A percentile compares a stretch with the other conserved stretches of the same genome.
Conservation (phyloP, 2,888 invertebrate species). For the Lasioglossum lativentre region DNA sequence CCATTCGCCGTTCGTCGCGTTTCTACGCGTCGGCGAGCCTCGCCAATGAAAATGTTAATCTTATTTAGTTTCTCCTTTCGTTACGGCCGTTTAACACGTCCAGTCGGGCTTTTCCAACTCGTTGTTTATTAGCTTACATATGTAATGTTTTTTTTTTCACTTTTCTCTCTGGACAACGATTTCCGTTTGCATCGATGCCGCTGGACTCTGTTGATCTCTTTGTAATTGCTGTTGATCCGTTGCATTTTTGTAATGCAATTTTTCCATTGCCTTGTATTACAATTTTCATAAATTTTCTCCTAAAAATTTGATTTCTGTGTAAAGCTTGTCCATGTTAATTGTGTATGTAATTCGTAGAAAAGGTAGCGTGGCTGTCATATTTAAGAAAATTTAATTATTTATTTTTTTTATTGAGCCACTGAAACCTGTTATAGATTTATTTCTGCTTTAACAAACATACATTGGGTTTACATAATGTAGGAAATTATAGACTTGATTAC, state of each 20-base stretch:
- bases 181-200: neutral
- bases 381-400: too few relatives aligned
- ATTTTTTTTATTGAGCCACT: too few relatives aligned
- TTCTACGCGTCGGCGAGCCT: neutral
- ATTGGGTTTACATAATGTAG: too few relatives aligned
- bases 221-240: neutral
- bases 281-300: too few relatives aligned
- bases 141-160: neutral
- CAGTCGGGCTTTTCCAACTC: neutral
- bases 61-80: neutral
- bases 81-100: slow-evolving; percentile 6
- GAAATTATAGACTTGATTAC: too few relatives aligned
- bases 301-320: neutral
- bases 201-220: neutral
- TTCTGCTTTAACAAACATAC: too few relatives aligned
- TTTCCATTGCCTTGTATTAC: too few relatives aligned
- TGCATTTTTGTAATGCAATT: too few relatives aligned
- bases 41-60: slow-evolving; percentile 9
- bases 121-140: neutral
- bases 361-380: neutral
- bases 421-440: too few relatives aligned
- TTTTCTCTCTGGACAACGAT: neutral
- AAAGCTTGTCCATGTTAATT: neutral
- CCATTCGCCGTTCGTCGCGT: slow-evolving; percentile 3
- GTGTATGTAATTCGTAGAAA: neutral